Evolutionary conservation across 1,140 invertebrate species (phyloP), one percentile per base, ranked within the genome.

Genomic region (Anadara kagoshimensis): DNA sequence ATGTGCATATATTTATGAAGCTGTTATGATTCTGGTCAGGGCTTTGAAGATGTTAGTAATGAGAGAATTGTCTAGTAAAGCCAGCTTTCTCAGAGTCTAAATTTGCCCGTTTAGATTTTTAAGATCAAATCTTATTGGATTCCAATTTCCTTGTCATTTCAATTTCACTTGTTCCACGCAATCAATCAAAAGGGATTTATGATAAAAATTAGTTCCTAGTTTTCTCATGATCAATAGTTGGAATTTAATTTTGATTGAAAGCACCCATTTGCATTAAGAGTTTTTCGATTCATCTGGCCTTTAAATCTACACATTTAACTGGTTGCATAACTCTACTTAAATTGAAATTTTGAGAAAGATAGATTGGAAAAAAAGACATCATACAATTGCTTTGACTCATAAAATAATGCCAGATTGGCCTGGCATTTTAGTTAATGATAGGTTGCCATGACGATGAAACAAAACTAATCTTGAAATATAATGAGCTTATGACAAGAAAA

Each of bases 341-440:
- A 36, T 36, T 36, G 29, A 36, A 51, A 51, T 51, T 22, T 51
- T 51, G 49, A 22, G 49, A 22, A 51, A 51, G 49, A 51, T 51
- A 18, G 29, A 36, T 36, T 20, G 29, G 41, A 36, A 36, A 36
- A 36, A 59, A 59, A 41, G 29, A 36, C 29, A 36, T 36, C 29
- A 36, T 36, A 69, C 56, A 69, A 69, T 69, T 57, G 56, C 24
- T 54, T 69, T 59, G 68, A 70, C 58, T 70, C 49, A 54, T 62
- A 61, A 41, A 70, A 59, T 47, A 53, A 62, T 70, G 58, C 53
- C 58, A 45, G 49, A 70, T 56, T 70, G 26, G 59, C 45, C 59
- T 72, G 62, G 69, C 62, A 65, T 72, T 71, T 71, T 72, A 49
- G 20, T 72, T 64, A 72, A 72, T 72, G 58, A 72, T 72, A 49